Evolutionary conservation across 2,888 invertebrate genomes (phyloP), one percentile per base, ranked within the genome.

Genomic region (Andrena dorsata): DNA sequence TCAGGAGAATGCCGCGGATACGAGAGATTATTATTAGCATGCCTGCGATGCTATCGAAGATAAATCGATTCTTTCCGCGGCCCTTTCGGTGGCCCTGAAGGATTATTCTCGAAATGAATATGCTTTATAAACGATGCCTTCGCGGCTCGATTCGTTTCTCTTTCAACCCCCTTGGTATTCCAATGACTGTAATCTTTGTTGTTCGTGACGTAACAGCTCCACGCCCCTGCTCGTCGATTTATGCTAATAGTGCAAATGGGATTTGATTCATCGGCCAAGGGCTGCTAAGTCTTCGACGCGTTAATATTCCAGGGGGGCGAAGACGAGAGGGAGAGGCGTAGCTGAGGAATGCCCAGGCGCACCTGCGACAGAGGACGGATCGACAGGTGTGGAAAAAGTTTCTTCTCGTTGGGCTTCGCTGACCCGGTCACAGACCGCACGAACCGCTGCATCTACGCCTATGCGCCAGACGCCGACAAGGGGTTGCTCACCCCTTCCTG

Each of bases 401-500:
- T 87, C 68, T 82, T 74, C 86, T 85, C 79, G 68, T 56, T 64
- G 76, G 86, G 80, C 80, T 84, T 76, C 86, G 85, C 86, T 91
- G 90, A 91, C 91, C 91, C 85, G 89, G 90, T 90, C 90, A 90
- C 87, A 84, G 80, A 69, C 85, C 30, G 72, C 76, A 74, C 80
- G 77, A 79, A 71, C 75, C 23, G 76, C 49, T 83, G 87, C 86
- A 87, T 80, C 88, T 91, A 91, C 92, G 92, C 91, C 92, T 90
- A 90, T 92, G 92, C 90, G 87, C 90, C 90, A 92, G 92, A 92
- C 92, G 87, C 85, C 85, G 81, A 82, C 86, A 85, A 87, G 90
- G 90, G 91, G 90, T 88, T 86, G 88, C 90, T 91, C 91, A 90
- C 92, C 92, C 92, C 89, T 91, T 92, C 89, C 91, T 91, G 92